Percentiles rank a stretch among this genome's conserved stretches.
Conservation (phyloP, 2,888 invertebrate genomes). For the Oxyteleia sp. region DNA sequence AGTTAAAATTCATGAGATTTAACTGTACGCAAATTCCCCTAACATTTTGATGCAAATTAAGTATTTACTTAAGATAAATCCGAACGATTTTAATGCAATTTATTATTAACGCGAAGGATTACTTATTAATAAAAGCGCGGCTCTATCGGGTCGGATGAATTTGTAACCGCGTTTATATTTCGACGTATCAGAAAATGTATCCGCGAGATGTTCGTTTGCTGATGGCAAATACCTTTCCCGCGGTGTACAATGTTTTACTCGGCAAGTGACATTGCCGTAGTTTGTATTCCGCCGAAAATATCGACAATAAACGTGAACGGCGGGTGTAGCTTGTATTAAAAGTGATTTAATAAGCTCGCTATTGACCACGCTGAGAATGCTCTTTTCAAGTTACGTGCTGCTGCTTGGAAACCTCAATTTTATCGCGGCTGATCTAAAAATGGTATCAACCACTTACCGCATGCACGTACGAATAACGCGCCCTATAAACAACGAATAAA, state of each 20-base stretch:
- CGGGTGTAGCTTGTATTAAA: slow-evolving; percentile 52
- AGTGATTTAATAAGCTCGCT: slow-evolving; percentile 63
- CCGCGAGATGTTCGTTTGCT: slow-evolving; percentile 33
- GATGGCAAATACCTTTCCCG: slow-evolving; percentile 50
- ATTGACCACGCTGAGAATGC: slow-evolving; percentile 66
- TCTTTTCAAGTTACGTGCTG: slow-evolving; percentile 59
- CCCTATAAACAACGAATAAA: slow-evolving; percentile 29
- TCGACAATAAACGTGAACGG: slow-evolving; percentile 47
- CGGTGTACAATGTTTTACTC: slow-evolving; percentile 33
- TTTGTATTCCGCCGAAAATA: slow-evolving; percentile 47
- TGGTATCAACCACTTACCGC: slow-evolving; percentile 54
- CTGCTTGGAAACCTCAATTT: slow-evolving; percentile 58
- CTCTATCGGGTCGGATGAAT: slow-evolving; percentile 25
- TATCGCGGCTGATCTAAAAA: slow-evolving; percentile 61
- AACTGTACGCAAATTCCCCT: too few relatives aligned
- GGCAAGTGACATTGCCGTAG: slow-evolving; percentile 12
- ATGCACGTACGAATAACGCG: slow-evolving; percentile 36
- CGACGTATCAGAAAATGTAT: slow-evolving; percentile 33
- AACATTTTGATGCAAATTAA: too few relatives aligned
- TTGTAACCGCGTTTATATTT: slow-evolving; percentile 18
- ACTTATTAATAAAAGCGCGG: slow-evolving; percentile 26
- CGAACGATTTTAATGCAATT: slow-evolving; percentile 34
- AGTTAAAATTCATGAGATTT: slow-evolving; percentile 24
- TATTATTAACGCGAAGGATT: slow-evolving; percentile 53
- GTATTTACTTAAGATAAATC: slow-evolving; percentile 32